A percentile compares a stretch with the other conserved stretches of the same genome.
Evolutionary conservation across 1,140 invertebrate species (phyloP).

Genomic region (Zaprionus inermis): DNA sequence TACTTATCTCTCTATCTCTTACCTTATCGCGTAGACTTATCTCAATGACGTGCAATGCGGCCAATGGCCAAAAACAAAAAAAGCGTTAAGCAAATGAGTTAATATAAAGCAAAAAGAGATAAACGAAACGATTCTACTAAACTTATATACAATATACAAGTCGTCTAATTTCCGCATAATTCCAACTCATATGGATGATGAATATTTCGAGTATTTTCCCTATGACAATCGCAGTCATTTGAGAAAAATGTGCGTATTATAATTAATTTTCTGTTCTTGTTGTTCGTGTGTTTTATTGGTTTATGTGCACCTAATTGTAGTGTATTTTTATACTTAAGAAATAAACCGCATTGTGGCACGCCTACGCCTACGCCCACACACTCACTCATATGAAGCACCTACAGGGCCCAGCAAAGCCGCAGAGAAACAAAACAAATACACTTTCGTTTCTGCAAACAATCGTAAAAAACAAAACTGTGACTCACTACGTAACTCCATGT

Average conservation of each 20-base stretch:
- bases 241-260: constrained; percentile 76
- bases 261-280: constrained; percentile 23
- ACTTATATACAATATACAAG: background rate
- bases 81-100: constrained; percentile 60
- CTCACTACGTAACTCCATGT: background rate
- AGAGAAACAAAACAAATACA: constrained; percentile 24
- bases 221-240: constrained; percentile 76
- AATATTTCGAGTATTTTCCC: constrained; percentile 77
- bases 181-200: constrained; percentile 68
- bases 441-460: constrained; percentile 34
- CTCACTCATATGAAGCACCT: constrained; percentile 16
- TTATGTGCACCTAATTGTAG: constrained; percentile 55
- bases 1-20: constrained; percentile 48
- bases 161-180: background rate
- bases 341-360: constrained; percentile 36
- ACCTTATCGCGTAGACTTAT: background rate
- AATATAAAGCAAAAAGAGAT: constrained; percentile 25
- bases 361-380: constrained; percentile 23
- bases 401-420: constrained; percentile 19
- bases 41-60: constrained; percentile 52
- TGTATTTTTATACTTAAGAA: constrained; percentile 62
- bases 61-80: constrained; percentile 20
- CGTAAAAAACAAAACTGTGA: constrained; percentile 5
- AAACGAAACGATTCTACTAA: background rate
- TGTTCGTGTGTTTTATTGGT: constrained; percentile 1